These are phyloP conservation scores for Ecdyonurus torrentis DNA, from an alignment of 2,888 invertebrate species.

Conservation along the genomic window DNA sequence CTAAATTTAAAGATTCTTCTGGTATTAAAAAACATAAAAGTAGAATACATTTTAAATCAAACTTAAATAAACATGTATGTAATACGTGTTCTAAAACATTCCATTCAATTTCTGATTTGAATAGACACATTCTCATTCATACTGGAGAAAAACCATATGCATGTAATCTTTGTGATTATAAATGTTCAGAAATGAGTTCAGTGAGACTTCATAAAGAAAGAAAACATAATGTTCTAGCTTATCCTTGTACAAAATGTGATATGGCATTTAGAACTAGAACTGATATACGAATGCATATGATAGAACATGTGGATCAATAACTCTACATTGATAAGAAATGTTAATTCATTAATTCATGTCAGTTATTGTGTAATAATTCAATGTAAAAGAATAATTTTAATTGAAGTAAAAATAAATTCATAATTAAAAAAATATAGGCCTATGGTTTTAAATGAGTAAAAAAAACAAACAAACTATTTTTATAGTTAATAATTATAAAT, in stretches of 20 bases:
- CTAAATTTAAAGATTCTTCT: not conserved
- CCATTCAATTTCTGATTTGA: slow-evolving; percentile 12
- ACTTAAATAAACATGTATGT: slow-evolving; percentile 21
- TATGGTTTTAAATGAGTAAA: too few relatives aligned
- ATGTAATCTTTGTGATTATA: slow-evolving; percentile 29
- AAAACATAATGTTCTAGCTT: not conserved
- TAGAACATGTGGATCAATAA: too few relatives aligned
- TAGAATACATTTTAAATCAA: slow-evolving; percentile 15
- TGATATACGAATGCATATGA: not conserved
- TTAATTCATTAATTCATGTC: too few relatives aligned
- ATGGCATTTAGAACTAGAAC: not conserved
- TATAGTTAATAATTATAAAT: too few relatives aligned
- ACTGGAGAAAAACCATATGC: slow-evolving; percentile 50
- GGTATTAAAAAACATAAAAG: slow-evolving; percentile 5
- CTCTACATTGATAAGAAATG: too few relatives aligned
- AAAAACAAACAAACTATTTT: too few relatives aligned
- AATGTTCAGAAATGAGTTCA: not conserved
- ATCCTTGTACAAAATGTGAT: not conserved
- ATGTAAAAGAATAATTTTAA: too few relatives aligned
- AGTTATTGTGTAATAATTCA: too few relatives aligned
- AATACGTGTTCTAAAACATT: slow-evolving; percentile 14
- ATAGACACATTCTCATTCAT: slow-evolving; percentile 34
- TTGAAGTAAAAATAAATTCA: too few relatives aligned
- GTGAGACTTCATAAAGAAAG: not conserved
- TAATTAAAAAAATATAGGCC: too few relatives aligned